phyloP scores from a whole-genome alignment of 2,888 invertebrate genomes.

The Sphinx pinastri region DNA sequence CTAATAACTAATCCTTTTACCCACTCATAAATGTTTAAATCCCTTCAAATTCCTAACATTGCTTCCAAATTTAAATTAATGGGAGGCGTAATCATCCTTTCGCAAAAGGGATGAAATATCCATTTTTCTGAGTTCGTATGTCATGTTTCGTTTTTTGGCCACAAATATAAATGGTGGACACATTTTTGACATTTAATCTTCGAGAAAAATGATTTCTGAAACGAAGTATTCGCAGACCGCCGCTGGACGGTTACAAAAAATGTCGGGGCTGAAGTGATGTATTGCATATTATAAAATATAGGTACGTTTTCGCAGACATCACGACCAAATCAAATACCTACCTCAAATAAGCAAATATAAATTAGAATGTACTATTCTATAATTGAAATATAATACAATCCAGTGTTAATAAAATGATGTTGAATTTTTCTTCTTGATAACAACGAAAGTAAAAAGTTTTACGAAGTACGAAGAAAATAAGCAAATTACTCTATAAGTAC shows the following conservation, averaged over 20 bases:
- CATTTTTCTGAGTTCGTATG: background rate
- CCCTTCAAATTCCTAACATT: slow-evolving; percentile 30
- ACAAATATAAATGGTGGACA: background rate
- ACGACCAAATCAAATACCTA: slow-evolving; percentile 3
- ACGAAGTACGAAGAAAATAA: no score
- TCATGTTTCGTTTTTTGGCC: background rate
- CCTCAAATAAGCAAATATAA: no score
- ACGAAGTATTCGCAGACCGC: background rate
- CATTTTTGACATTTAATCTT: background rate
- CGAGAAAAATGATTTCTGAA: background rate
- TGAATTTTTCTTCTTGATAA: no score
- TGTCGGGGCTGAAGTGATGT: background rate
- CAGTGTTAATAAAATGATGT: no score
- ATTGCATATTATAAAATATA: background rate
- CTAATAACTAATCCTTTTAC: slow-evolving; percentile 39
- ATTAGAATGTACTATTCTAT: no score
- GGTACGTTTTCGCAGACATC: background rate
- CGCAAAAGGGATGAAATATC: background rate
- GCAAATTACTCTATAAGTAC: no score
- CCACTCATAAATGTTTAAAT: slow-evolving; percentile 35
- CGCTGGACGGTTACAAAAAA: background rate
- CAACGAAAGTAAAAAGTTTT: no score
- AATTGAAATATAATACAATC: no score
- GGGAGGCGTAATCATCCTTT: background rate
- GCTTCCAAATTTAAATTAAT: slow-evolving; percentile 18